Base-by-base conservation (phyloP, 2,888 invertebrate species). In the Eupithecia dodoneata region DNA sequence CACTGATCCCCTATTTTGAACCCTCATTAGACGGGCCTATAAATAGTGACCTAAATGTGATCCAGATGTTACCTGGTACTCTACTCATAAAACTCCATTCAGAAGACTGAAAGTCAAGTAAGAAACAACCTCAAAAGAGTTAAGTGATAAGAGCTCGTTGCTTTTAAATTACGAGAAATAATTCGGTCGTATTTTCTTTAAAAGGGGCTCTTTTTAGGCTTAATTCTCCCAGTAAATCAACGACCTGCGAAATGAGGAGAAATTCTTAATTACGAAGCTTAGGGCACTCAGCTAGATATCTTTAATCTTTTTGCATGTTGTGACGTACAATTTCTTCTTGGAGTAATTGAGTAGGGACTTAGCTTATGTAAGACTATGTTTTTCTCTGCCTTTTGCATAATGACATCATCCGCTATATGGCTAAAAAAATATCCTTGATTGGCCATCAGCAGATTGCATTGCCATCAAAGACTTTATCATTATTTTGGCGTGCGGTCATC, bases 151-250 rank as follows among this genome's bases (percentile, higher is more conserved):
- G 80, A 76, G 66, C 71, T 75, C 80, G 80, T 81, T 79, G 80
- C 79, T 79, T 82, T 83, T 83, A 83, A 83, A 83, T 80, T 79
- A 81, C 72, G 79, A 66, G 75, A 79, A 79, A 81, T 81, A 81
- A 83, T 81, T 67, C 63, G 73, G 72, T 83, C 84, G 87, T 80
- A 84, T 85, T 83, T 83, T 87, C 89, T 89, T 86, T 83, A 73
- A 80, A 81, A 79, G 81, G 85, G 18, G 80, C 85, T 85, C 85
- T 87, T 85, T 85, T 81, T 76, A 80, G 81, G 79, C 78, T 83
- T 91, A 92, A 91, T 87, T 92, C 86, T 87, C 83, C 89, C 84
- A 85, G 89, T 92, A 91, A 92, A 92, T 91, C 92, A 91, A 87
- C 84, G 83, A 80, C 79, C 75, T 85, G 86, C 87, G 89, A 90